Base-by-base conservation (phyloP, 2,888 invertebrate species). In the Automeris io region DNA sequence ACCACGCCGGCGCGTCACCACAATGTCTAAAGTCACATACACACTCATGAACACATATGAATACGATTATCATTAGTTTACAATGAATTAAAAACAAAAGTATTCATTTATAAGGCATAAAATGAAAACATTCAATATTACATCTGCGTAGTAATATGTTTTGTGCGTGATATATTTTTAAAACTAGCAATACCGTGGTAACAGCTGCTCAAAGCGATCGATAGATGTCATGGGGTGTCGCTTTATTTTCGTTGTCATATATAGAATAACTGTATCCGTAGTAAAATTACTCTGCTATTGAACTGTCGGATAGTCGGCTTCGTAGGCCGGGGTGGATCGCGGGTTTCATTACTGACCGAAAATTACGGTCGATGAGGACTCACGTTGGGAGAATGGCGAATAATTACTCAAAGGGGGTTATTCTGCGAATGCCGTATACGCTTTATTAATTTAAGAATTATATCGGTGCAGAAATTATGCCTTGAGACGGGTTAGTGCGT, bases 191-290 rank as follows among this genome's bases (percentile, higher is more conserved):
- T 75, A 47, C 64, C 19, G 9, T 9, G 4, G 25, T 33, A 72
- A 64, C 83, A 85, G 83, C 81, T 86, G 83, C 79, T 76, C 48
- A 29, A 40, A 34, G 47, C 70, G 82, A 85, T 85, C 86, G 74
- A 86, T 86, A 86, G 85, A 86, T 83, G 86, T 86, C 86, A 76
- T 82, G 83, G 79, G 66, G 70, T 70, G 80, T 79, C 76, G 69
- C 80, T 81, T 82, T 85, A 83, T 82, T 83, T 83, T 85, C 72
- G 73, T 72, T 71, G 70, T 69, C 64, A 61, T 70, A 60, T 68
- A 70, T 59, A 72, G 67, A 59, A 55, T 76, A 81, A 78, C 82
- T 79, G 81, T 80, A 81, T 73, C 74, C 70, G 82, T 85, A 81
- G 82, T 83, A 83, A 72, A 72, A 75, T 71, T 67, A 64, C 66